Base-by-base conservation (phyloP, 2,113 vertebrate species). In the Salvelinus sp. region DNA sequence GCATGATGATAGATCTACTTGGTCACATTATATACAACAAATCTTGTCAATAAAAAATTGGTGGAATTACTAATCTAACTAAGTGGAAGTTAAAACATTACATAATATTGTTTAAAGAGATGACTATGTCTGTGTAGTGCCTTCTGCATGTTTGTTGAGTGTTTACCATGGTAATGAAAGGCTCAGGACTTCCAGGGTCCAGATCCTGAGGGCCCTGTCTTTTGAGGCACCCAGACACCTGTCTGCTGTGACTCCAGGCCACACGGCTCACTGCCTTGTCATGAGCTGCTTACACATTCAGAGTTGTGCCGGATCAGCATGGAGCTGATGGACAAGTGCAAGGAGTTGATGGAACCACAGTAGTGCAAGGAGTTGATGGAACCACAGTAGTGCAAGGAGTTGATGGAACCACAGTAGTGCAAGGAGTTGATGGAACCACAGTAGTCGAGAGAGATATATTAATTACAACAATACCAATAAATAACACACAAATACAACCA, bases 161-260 rank as follows among this genome's bases (percentile, higher is more conserved):
- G 74, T 85, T 93, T 93, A 96, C 97, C 96, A 96, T 83, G 76
- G 92, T 83, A 75, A 96, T 74, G 16, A 78, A 83, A 68, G 88
- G 86, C 33, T 94, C 90, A 25, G 87, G 72, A 64, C 64, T 87
- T 70, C 75, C 83, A 10, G 76, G 62, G 94, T 93, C 96, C 96
- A 97, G 77, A 96, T 74, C 76, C 91, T 83, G 57, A 96, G 57
- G 2, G 92, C 95, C 85, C 80, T 86, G 80, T 98, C 96, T 78
- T 93, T 92, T 80, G 95, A 93, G 0, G 91, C 77, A 63, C 96
- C 96, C 79, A 96, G 78, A 89, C 96, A 90, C 92, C 72, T 89
- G 91, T 81, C 89, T 91, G 76, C 92, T 83, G 30, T 94, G 95
- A 88, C 96, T 97, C 96, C 97, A 96, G 76, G 86, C 91, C 83